These are phyloP conservation scores for Sylvia atricapilla DNA, from an alignment of 2,113 vertebrate species.

Conservation along the genomic window DNA sequence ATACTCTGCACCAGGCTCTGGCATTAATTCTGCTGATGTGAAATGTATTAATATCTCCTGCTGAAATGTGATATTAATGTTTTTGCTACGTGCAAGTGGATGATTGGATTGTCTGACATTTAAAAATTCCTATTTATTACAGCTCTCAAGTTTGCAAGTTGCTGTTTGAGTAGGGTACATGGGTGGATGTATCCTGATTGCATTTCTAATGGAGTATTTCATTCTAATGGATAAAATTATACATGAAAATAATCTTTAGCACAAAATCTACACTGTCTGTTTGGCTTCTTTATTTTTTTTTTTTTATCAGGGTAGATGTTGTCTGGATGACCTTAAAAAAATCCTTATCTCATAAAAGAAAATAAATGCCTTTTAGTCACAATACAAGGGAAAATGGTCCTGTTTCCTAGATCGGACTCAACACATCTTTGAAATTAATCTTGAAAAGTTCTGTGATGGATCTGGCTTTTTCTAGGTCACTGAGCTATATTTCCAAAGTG, in stretches of 20 bases:
- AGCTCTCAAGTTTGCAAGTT: slow-evolving; percentile 16
- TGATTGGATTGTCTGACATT: slow-evolving; percentile 63
- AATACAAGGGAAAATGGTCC: slow-evolving; percentile 60
- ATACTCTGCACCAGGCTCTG: slow-evolving; percentile 1
- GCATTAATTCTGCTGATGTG: slow-evolving; percentile 1
- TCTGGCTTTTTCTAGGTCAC: slow-evolving; percentile 69
- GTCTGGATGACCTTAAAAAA: slow-evolving; percentile 41
- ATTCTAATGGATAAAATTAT: slow-evolving; percentile 4
- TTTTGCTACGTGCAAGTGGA: slow-evolving; percentile 9
- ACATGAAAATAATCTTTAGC: slow-evolving; percentile 1
- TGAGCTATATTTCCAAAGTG: slow-evolving; percentile 70
- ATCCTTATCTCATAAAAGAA: slow-evolving; percentile 39
- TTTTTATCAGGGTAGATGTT: neutral
- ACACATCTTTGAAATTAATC: slow-evolving; percentile 73
- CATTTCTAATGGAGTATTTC: slow-evolving; percentile 22
- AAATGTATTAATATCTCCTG: slow-evolving; percentile 16
- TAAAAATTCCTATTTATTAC: slow-evolving; percentile 52
- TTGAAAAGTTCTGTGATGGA: slow-evolving; percentile 67
- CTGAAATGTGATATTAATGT: slow-evolving; percentile 40
- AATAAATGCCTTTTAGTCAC: slow-evolving; percentile 59
- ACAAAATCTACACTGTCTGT: neutral
- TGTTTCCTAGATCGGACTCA: slow-evolving; percentile 48
- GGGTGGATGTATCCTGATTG: slow-evolving; percentile 14
- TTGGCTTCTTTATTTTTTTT: neutral
- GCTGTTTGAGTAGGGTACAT: slow-evolving; percentile 20